Conservation (phyloP, 2,113 vertebrate species). For the Dipodomys merriami region DNA sequence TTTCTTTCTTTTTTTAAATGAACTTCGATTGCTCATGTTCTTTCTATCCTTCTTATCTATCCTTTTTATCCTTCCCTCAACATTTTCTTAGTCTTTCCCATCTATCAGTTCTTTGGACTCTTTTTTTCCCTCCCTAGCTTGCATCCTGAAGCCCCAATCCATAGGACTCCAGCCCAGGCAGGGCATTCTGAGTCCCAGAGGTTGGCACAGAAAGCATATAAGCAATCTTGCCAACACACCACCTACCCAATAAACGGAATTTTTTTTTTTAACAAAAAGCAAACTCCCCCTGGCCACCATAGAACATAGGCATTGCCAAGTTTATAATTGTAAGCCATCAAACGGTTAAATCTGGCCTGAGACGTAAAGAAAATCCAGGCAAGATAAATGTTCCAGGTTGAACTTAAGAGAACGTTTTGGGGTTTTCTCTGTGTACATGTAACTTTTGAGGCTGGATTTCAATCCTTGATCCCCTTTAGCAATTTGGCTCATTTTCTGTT, state of each 20-base stretch:
- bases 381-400: constrained; percentile 54
- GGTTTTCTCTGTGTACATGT: constrained; percentile 41
- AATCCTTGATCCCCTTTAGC: constrained; percentile 34
- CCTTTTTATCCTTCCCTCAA: background rate
- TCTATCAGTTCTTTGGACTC: background rate
- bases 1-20: fast-evolving
- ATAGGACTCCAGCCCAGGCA: background rate
- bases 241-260: constrained; percentile 53
- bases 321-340: constrained; percentile 26
- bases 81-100: background rate
- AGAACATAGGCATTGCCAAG: background rate
- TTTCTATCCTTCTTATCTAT: background rate
- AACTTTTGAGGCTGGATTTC: constrained; percentile 54
- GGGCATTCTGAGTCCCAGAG: background rate
- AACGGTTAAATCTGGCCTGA: constrained; percentile 55
- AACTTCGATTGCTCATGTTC: background rate
- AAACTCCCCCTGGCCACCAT: constrained; percentile 56
- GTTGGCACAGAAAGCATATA: background rate
- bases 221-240: constrained; percentile 10
- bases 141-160: background rate
- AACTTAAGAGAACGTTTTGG: constrained; percentile 1
- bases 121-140: background rate
- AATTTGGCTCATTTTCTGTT: constrained; percentile 51
- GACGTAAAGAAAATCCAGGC: constrained; percentile 35
- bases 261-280: background rate